These are phyloP conservation scores for Gastracanthus pulcherrimus DNA, from an alignment of 2,888 invertebrate species.

Conservation along the genomic window DNA sequence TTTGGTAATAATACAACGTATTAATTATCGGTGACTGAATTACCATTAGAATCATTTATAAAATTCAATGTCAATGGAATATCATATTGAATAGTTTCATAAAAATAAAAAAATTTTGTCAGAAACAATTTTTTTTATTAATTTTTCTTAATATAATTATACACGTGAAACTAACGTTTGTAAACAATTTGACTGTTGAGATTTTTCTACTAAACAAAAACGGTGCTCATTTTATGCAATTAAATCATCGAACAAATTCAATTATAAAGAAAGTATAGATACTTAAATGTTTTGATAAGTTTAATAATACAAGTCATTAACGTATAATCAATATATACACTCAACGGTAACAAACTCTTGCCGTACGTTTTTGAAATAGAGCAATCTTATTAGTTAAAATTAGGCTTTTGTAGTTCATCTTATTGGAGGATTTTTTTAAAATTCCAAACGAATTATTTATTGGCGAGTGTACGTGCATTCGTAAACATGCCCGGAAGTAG, in stretches of 20 bases:
- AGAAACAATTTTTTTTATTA: background rate
- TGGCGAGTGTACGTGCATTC: too few species aligned
- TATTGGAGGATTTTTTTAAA: too few species aligned
- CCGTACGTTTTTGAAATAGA: too few species aligned
- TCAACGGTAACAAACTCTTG: conserved; percentile 3
- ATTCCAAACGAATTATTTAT: too few species aligned
- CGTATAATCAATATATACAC: background rate
- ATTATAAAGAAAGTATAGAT: conserved; percentile 20
- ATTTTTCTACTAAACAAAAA: conserved; percentile 22
- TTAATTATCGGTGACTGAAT: conserved; percentile 8
- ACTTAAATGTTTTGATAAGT: conserved; percentile 15
- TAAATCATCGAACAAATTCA: conserved; percentile 21
- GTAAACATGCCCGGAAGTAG: conserved; percentile 19
- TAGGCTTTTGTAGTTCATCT: too few species aligned
- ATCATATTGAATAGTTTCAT: background rate
- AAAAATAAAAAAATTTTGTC: background rate
- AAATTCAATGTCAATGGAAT: background rate
- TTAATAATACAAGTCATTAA: conserved; percentile 7
- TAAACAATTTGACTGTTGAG: background rate
- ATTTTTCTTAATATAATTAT: background rate
- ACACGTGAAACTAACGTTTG: background rate
- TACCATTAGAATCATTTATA: background rate
- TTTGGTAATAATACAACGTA: background rate
- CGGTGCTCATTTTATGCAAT: conserved; percentile 9
- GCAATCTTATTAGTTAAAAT: too few species aligned